Conservation (phyloP, 2,113 vertebrate species). For the Bubo bubo region DNA sequence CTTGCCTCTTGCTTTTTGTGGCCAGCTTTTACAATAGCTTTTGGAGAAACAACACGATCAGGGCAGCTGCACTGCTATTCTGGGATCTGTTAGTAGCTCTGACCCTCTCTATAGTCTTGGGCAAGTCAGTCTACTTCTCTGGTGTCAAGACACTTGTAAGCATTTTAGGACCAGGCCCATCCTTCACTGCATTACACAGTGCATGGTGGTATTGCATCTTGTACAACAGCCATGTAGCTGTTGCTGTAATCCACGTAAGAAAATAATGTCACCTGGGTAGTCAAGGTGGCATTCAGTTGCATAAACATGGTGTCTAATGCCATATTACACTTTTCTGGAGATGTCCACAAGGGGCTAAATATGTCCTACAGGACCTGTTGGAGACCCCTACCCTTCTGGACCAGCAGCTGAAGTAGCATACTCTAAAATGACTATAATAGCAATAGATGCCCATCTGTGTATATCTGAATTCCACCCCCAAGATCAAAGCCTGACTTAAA, state of each 20-base stretch:
- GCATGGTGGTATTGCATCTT: background rate
- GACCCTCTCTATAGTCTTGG: background rate
- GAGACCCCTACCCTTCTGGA: background rate
- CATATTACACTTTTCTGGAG: background rate
- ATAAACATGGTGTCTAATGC: background rate
- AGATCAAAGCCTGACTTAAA: background rate
- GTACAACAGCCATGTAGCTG: background rate
- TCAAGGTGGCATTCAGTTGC: background rate
- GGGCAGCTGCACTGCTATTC: background rate
- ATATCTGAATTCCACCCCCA: background rate
- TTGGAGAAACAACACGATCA: background rate
- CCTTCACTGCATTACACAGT: background rate
- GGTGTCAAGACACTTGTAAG: background rate
- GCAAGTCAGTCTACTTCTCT: background rate
- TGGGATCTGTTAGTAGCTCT: background rate
- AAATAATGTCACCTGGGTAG: background rate
- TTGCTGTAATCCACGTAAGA: background rate
- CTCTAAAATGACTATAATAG: background rate
- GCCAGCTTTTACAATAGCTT: background rate
- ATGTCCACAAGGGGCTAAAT: background rate
- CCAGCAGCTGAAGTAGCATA: background rate
- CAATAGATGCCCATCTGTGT: background rate
- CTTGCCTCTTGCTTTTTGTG: background rate
- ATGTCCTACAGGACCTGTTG: background rate
- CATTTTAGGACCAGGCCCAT: background rate